These are phyloP conservation scores for Microcebus griseorufus DNA, from an alignment of 2,113 vertebrate genomes.

Conservation along the genomic window DNA sequence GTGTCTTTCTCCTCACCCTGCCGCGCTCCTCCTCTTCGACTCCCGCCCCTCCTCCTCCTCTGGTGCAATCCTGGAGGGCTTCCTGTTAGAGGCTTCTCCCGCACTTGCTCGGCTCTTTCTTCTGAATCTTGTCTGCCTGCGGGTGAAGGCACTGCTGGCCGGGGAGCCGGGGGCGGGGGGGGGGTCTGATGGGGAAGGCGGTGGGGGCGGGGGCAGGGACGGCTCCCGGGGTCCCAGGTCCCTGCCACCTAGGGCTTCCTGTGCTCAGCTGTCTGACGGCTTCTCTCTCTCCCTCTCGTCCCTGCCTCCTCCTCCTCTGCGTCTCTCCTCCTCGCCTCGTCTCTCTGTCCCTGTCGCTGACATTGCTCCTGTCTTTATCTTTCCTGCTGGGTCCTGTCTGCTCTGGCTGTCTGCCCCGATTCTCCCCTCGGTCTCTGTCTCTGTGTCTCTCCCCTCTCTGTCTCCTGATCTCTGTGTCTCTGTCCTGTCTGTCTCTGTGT, in stretches of 20 bases:
- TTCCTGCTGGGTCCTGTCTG: background rate
- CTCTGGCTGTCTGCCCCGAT: background rate
- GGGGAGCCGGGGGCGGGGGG: background rate
- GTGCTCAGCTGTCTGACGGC: slow-evolving; percentile 52
- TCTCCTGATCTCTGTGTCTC: background rate
- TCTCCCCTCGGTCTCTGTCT: background rate
- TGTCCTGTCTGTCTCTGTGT: background rate
- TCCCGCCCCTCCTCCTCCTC: background rate
- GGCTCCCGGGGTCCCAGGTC: background rate
- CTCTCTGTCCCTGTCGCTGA: background rate
- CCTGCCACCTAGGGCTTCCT: background rate
- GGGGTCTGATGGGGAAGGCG: background rate
- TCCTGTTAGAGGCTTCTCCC: background rate
- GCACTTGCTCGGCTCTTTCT: background rate
- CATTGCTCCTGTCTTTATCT: background rate
- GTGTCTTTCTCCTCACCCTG: background rate
- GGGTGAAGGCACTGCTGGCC: background rate
- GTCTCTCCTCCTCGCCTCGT: background rate
- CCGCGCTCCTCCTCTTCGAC: background rate
- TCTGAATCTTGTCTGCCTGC: background rate
- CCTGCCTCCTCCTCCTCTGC: background rate
- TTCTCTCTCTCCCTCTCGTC: slow-evolving; percentile 1
- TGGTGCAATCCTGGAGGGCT: background rate
- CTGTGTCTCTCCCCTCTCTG: background rate
- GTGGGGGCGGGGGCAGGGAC: background rate